phyloP scores from a whole-genome alignment of 2,888 invertebrate genomes.

The Tetramorium bicarinatum region DNA sequence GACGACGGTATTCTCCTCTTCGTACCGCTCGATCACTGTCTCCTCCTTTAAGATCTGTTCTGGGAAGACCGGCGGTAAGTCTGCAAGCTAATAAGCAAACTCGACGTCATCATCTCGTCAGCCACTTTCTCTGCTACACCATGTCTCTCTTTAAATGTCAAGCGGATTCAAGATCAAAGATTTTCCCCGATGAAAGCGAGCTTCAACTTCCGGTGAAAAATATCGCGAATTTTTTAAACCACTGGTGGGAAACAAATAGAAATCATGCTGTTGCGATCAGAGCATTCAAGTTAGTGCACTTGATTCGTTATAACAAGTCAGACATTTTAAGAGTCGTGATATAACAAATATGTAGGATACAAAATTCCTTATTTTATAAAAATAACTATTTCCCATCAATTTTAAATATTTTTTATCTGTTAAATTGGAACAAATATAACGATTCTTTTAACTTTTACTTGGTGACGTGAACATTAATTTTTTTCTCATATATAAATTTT shows the following conservation, averaged over 20 bases:
- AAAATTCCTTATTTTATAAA: background rate
- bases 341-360: background rate
- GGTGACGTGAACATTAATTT: background rate
- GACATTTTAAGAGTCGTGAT: background rate
- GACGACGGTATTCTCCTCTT: constrained; percentile 59
- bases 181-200: constrained; percentile 16
- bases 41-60: constrained; percentile 74
- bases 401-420: constrained; percentile 3
- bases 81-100: constrained; percentile 73
- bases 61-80: constrained; percentile 78
- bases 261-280: background rate
- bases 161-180: constrained; percentile 35
- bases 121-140: constrained; percentile 28
- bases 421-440: background rate
- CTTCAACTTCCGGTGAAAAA: constrained; percentile 4
- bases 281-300: background rate
- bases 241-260: background rate
- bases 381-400: background rate
- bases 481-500: background rate
- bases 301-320: background rate
- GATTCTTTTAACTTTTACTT: constrained; percentile 1
- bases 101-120: constrained; percentile 38
- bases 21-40: constrained; percentile 57
- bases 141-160: constrained; percentile 43
- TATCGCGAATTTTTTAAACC: background rate